Conservation (phyloP, 2,113 vertebrate genomes). For the Macrotis lagotis region DNA sequence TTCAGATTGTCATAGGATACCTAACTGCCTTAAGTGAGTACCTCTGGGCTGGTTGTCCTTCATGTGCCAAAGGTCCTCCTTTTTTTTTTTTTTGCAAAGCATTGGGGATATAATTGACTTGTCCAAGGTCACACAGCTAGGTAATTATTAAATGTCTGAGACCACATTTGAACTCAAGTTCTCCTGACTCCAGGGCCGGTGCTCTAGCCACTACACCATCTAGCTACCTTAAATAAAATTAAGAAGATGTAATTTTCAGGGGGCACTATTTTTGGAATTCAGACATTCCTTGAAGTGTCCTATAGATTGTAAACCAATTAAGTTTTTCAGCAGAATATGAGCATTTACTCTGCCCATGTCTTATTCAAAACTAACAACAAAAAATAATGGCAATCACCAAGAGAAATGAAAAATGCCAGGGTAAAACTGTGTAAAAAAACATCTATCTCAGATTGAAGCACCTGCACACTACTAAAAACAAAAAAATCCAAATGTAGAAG, state of each 20-base stretch:
- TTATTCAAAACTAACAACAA: conserved; percentile 25
- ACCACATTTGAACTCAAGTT: no score
- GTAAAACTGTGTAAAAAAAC: background rate
- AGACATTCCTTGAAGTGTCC: background rate
- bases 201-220: no score
- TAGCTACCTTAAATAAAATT: background rate
- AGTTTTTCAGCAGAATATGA: background rate
- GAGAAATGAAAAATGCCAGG: conserved; percentile 41
- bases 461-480: conserved; percentile 8
- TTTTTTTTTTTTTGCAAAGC: no score
- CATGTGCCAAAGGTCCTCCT: no score
- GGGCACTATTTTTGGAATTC: background rate
- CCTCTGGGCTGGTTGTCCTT: no score
- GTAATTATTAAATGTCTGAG: no score
- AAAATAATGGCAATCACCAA: conserved; percentile 10
- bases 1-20: background rate
- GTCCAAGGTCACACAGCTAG: no score
- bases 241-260: background rate
- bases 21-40: background rate
- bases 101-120: no score
- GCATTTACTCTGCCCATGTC: background rate
- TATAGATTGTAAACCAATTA: conserved; percentile 24
- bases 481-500: conserved; percentile 28
- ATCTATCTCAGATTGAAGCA: conserved; percentile 32
- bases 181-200: no score